Evolutionary conservation across 2,797 vertebrate genomes (phyloP).

Genomic region (Dermochelys coriacea): DNA sequence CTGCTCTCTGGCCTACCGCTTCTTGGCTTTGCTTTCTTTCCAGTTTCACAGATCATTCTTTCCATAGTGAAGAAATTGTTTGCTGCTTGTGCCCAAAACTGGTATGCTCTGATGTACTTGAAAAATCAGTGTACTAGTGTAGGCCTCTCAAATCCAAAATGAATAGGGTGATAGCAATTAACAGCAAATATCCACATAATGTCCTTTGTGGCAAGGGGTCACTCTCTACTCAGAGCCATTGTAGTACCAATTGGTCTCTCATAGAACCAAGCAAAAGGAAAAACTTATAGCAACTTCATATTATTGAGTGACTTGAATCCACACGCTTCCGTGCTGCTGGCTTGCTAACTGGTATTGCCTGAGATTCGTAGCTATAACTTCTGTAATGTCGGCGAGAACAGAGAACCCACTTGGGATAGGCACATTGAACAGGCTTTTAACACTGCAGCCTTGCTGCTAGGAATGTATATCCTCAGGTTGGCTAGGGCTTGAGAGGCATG

Average conservation of each 20-base stretch:
- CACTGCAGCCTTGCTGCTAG: not conserved
- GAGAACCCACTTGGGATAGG: not conserved
- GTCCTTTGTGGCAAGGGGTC: not conserved
- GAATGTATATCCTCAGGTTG: not conserved
- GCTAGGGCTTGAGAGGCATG: not conserved
- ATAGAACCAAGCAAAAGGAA: no score
- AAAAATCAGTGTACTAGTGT: not conserved
- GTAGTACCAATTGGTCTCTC: not conserved
- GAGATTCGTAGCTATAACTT: no score
- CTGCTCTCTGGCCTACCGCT: not conserved
- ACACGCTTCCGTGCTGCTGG: not conserved
- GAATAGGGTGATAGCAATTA: not conserved
- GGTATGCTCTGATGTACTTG: not conserved
- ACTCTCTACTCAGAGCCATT: not conserved
- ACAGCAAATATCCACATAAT: not conserved
- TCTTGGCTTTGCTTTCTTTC: conserved; percentile 9
- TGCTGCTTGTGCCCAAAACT: not conserved
- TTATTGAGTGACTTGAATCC: not conserved
- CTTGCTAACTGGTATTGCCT: no score
- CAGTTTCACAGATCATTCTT: not conserved
- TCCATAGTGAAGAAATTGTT: not conserved
- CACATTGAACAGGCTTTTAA: not conserved
- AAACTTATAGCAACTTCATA: not conserved
- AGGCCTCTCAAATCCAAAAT: not conserved
- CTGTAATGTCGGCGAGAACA: not conserved